phyloP scores from a whole-genome alignment of 2,797 vertebrate genomes.

The Mus spretus region DNA sequence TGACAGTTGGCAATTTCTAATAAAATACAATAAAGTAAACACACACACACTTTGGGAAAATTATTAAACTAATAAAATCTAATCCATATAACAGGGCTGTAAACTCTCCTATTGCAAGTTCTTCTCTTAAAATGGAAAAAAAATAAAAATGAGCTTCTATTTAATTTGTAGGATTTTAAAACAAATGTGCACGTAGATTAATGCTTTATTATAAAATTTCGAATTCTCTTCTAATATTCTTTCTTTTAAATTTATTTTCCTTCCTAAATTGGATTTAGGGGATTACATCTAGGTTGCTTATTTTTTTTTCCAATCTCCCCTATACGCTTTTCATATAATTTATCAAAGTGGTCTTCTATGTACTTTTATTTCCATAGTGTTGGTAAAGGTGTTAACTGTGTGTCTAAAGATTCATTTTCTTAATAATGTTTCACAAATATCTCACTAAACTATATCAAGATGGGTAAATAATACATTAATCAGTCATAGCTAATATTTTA shows the following conservation, averaged over 20 bases:
- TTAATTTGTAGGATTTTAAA: constrained; percentile 31
- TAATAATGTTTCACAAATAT: background rate
- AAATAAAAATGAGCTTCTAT: background rate
- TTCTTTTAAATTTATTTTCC: background rate
- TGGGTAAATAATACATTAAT: background rate
- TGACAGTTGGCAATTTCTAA: background rate
- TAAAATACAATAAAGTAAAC: background rate
- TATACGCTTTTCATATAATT: background rate
- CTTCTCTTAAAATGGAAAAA: background rate
- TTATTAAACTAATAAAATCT: background rate
- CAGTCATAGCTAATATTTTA: background rate
- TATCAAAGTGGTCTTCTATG: background rate
- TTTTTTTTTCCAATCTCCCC: too few species aligned
- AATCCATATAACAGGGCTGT: background rate
- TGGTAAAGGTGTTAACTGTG: background rate
- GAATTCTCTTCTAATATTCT: background rate
- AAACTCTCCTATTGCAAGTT: background rate
- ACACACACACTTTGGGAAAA: background rate
- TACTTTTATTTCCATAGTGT: background rate
- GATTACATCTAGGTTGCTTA: background rate
- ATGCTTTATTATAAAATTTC: background rate
- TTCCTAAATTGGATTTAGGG: background rate
- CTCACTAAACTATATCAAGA: background rate
- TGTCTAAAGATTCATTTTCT: background rate
- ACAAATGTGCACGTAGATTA: background rate